Base-by-base conservation (phyloP, 2,797 vertebrate species). In the Allobates femoralis region DNA sequence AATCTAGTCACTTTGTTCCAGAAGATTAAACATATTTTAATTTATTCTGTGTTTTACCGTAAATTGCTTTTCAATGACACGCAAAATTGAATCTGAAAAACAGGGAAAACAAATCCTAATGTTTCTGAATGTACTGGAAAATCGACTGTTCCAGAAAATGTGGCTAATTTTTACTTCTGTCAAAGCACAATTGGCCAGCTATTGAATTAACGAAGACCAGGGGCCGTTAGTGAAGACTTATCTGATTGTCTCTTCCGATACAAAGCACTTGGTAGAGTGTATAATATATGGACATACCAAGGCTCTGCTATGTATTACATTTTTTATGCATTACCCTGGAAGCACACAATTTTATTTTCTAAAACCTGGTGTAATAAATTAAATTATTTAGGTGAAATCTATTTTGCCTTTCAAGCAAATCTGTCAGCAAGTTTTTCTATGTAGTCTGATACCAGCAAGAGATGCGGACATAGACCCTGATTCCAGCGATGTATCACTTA, bases 1-100 rank as follows among this genome's bases (percentile, higher is more conserved):
- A 79, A 85, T 79, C 50, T 34, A 85, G 84, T 85, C 64, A 41
- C 62, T 79, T 85, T 71, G 58, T 80, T 85, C 77, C 77, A 85
- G 66, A 62, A 85, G 76, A 80, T 85, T 74, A 85, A 85, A 85
- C 66, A 74, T 71, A 80, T 85, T 85, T 71, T 80, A 85, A 85
- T 80, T 71, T 80, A 85, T 85, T 80, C 77, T 73, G 51, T 85
- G 77, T 85, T 69, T 85, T 85, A 80, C 84, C 55, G 84, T 80
- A 85, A 85, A 85, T 66, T 60, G 55, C 84, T 66, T 56, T 67
- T 69, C 58, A 79, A 69, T 79, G 76, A 60, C 84, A 79, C 64
- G 28, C 62, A 85, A 66, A 53, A 53, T 84, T 64, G 73, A 77
- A 85, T 85, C 62, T 69, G 62, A 73, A 53, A 71, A 85, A 60